These are phyloP conservation scores for Pseudanteris insignis DNA, from an alignment of 2,888 invertebrate species.

Conservation along the genomic window DNA sequence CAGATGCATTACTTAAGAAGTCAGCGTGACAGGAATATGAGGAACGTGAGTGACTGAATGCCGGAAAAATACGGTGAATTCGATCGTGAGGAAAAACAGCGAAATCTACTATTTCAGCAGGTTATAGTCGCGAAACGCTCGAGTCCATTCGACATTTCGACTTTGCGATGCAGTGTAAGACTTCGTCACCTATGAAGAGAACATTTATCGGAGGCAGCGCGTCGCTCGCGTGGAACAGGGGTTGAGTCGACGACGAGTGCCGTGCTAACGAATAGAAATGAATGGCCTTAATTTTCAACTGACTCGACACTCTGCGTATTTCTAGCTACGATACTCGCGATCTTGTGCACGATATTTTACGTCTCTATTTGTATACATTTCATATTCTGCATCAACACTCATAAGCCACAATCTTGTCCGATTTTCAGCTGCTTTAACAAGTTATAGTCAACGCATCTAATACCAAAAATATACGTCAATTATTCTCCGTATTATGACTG, in stretches of 20 bases:
- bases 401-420: no score
- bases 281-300: slow-evolving; percentile 9
- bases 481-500: no score
- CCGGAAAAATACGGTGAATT: slow-evolving; percentile 51
- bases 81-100: slow-evolving; percentile 43
- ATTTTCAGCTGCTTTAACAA: no score
- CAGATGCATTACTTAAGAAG: slow-evolving; percentile 19
- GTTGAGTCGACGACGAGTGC: background rate
- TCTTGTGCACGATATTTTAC: no score
- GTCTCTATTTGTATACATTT: no score
- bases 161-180: no score
- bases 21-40: slow-evolving; percentile 14
- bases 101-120: slow-evolving; percentile 22
- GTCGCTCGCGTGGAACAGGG: slow-evolving; percentile 2
- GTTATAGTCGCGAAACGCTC: slow-evolving; percentile 23
- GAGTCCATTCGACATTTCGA: slow-evolving; percentile 2
- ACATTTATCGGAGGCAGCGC: slow-evolving; percentile 32
- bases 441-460: no score
- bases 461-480: no score
- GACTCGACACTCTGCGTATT: no score
- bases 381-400: no score
- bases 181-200: slow-evolving; percentile 31
- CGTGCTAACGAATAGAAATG: slow-evolving; percentile 19
- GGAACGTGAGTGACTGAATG: slow-evolving; percentile 45
- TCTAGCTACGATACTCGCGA: no score